Conservation (phyloP, 2,113 vertebrate species). For the Phrynosoma platyrhinos region DNA sequence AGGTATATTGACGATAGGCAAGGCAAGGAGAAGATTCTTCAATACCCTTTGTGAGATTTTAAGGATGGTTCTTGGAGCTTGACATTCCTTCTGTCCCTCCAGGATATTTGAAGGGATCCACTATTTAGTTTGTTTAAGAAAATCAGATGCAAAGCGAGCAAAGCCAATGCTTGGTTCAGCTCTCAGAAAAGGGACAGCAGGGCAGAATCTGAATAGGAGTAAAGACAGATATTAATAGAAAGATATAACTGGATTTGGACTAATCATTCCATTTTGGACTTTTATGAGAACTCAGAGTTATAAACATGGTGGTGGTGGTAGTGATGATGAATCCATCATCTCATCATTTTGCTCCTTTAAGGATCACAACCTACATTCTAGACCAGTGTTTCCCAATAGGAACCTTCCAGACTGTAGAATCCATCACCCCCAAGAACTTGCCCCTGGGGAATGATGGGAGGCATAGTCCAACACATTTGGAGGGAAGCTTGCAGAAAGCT, state of each 20-base stretch:
- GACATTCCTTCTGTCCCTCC: background rate
- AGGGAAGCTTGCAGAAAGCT: background rate
- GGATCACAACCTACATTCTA: background rate
- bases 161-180: background rate
- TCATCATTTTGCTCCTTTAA: background rate
- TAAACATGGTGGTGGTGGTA: too few species aligned
- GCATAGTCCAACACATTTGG: background rate
- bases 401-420: background rate
- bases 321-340: too few species aligned
- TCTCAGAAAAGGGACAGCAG: too few species aligned
- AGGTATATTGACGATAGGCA: too few species aligned
- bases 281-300: too few species aligned
- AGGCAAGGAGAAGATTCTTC: background rate
- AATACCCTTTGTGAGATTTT: background rate
- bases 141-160: background rate
- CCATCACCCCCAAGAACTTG: background rate
- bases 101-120: background rate
- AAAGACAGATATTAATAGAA: background rate
- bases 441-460: background rate
- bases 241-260: too few species aligned
- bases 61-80: background rate
- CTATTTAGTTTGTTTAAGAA: background rate
- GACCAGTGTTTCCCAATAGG: background rate
- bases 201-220: background rate
- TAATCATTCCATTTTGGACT: background rate